Evolutionary conservation across 2,797 vertebrate species (phyloP).

Genomic region (Prionace glauca): DNA sequence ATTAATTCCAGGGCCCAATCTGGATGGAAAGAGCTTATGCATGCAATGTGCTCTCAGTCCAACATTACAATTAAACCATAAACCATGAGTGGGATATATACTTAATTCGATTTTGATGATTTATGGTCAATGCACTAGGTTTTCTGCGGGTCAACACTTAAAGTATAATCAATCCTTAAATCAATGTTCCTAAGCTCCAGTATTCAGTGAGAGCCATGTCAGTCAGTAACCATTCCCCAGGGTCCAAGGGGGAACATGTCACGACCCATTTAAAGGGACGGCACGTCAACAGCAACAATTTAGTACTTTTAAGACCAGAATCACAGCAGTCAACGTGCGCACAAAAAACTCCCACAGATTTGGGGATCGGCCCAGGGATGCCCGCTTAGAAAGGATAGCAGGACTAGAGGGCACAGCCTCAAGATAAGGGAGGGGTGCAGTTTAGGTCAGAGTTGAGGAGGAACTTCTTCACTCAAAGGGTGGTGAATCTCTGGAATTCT

Average conservation of each 20-base stretch:
- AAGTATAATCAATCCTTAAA: conserved; percentile 15
- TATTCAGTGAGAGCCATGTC: too few relatives aligned
- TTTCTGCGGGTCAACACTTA: neutral
- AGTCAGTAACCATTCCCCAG: neutral
- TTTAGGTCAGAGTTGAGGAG: too few relatives aligned
- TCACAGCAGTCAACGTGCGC: neutral
- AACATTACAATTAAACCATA: conserved; percentile 8
- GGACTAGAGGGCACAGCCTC: too few relatives aligned
- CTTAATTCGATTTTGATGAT: neutral
- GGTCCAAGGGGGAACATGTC: neutral
- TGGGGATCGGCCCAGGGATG: neutral
- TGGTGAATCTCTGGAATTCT: too few relatives aligned
- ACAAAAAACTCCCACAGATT: neutral
- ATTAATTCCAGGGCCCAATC: conserved; percentile 29
- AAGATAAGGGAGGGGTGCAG: too few relatives aligned
- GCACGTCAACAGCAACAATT: neutral
- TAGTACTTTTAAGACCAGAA: neutral
- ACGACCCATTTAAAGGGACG: neutral
- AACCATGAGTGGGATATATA: neutral
- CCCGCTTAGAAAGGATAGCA: too few relatives aligned
- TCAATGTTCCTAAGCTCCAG: neutral
- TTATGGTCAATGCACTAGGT: neutral
- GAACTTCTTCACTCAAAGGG: too few relatives aligned
- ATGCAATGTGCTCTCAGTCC: neutral
- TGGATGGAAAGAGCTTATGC: neutral